Evolutionary conservation across 2,113 vertebrate genomes (phyloP).

Genomic region (Microcebus ravelobensis): DNA sequence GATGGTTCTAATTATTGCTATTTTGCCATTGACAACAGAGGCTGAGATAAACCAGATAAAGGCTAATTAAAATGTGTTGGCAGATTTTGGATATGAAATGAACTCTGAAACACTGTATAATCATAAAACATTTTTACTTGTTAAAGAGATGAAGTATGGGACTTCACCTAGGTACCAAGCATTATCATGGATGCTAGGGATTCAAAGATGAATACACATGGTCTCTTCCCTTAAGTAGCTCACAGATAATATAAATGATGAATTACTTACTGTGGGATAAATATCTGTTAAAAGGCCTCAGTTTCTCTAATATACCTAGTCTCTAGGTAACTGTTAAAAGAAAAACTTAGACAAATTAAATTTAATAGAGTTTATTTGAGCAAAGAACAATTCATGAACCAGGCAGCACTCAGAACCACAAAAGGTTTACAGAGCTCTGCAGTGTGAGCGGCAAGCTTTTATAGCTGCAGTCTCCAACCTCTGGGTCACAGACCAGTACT

Average conservation of each 20-base stretch:
- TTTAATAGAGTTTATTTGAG: background rate
- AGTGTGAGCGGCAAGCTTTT: background rate
- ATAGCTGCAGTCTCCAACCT: background rate
- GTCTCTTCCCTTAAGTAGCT: background rate
- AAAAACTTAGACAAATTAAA: background rate
- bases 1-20: slow-evolving; percentile 37
- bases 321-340: background rate
- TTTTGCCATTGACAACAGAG: slow-evolving; percentile 6
- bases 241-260: background rate
- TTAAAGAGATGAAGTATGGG: background rate
- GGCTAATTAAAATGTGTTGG: slow-evolving; percentile 11
- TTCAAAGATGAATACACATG: background rate
- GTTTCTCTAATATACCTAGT: background rate
- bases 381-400: background rate
- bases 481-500: too few relatives aligned
- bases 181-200: background rate
- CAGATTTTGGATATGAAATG: slow-evolving; percentile 7
- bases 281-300: background rate
- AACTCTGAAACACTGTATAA: background rate
- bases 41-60: background rate
- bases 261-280: background rate
- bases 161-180: background rate
- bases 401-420: background rate
- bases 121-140: background rate
- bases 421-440: background rate